Conservation (phyloP, 2,888 invertebrate genomes). For the Sthenelais limicola region DNA sequence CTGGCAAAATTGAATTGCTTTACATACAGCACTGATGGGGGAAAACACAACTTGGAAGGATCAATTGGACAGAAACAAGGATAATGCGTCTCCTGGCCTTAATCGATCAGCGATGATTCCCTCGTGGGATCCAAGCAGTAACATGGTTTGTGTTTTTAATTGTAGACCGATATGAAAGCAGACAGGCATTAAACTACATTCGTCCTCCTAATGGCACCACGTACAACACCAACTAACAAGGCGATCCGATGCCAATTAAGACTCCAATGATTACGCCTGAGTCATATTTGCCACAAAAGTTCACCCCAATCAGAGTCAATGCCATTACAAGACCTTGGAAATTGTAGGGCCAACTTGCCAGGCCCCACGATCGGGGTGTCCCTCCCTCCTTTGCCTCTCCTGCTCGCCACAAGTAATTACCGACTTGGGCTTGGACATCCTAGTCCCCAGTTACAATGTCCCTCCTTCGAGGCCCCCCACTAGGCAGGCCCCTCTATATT, state of each 20-base stretch:
- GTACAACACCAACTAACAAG: background rate
- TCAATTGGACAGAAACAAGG: constrained; percentile 8
- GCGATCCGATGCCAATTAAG: constrained; percentile 9
- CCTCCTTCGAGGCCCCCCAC: too few relatives aligned
- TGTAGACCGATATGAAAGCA: constrained; percentile 18
- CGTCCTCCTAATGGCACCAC: constrained; percentile 2
- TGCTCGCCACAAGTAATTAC: constrained; percentile 2
- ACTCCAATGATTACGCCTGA: constrained; percentile 9
- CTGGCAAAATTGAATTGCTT: too few relatives aligned
- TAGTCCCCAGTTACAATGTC: too few relatives aligned
- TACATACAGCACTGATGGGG: background rate
- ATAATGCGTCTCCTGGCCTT: constrained; percentile 1
- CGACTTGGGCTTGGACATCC: background rate
- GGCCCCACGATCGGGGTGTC: background rate
- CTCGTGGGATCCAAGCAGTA: background rate
- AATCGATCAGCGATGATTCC: constrained; percentile 9
- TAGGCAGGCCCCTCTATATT: too few relatives aligned
- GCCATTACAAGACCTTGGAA: constrained; percentile 13
- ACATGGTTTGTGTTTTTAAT: constrained; percentile 30
- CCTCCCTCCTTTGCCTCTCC: background rate
- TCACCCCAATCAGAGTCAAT: constrained; percentile 17
- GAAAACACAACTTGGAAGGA: constrained; percentile 26
- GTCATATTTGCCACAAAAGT: constrained; percentile 12
- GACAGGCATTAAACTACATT: constrained; percentile 27
- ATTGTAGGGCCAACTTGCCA: constrained; percentile 7